Base-by-base conservation (phyloP, 2,113 vertebrate genomes). In the Trematocara nigrifrons region DNA sequence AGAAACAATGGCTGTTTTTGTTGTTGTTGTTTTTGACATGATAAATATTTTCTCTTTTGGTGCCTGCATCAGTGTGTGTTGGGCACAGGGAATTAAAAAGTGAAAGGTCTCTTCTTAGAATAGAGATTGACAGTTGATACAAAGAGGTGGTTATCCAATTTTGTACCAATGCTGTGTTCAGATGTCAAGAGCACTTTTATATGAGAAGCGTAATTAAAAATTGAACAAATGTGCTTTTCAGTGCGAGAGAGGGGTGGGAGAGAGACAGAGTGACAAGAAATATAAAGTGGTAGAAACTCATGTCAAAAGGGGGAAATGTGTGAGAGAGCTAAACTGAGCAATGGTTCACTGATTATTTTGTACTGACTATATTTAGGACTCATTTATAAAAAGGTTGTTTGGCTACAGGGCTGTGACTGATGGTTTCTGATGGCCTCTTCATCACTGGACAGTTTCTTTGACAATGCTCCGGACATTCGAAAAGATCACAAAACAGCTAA, bases 191-290 rank as follows among this genome's bases (percentile, higher is more conserved):
- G 93, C 90, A 84, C 89, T 91, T 92, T 93, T 87, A 90, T 86
- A 89, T 80, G 88, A 89, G 91, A 85, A 91, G 91, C 3, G 91
- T 93, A 93, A 96, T 96, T 95, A 95, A 95, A 95, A 92, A 92
- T 92, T 83, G 82, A 95, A 95, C 92, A 95, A 95, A 96, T 94
- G 91, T 87, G 82, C 91, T 91, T 95, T 91, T 91, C 90, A 89
- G 87, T 40, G 7, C 83, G 91, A 90, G 83, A 89, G 87, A 92
- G 81, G 80, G 82, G 69, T 76, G 84, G 90, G 84, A 87, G 80
- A 69, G 57, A 82, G 81, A 76, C 18, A 7, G 61, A 74, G 79
- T 66, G 79, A 84, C 53, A 54, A 81, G 81, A 74, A 84, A 86
- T 61, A 33, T 83, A 83, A 79, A 86, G 77, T 61, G 66, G 87